These are phyloP conservation scores for Plutella xylostella DNA, from an alignment of 2,888 invertebrate species.

Conservation along the genomic window DNA sequence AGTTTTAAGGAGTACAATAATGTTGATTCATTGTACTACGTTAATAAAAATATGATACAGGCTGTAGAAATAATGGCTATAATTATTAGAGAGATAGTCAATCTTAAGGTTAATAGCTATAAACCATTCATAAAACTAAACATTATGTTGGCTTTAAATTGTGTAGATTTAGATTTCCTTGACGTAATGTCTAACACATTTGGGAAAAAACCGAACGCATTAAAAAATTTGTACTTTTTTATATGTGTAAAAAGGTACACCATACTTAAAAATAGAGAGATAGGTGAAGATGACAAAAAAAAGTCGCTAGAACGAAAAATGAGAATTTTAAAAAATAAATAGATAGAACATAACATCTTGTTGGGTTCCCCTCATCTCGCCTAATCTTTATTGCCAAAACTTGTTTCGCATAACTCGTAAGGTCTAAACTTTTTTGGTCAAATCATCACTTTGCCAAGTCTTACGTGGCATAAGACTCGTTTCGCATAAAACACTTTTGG, in stretches of 20 bases:
- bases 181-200: neutral
- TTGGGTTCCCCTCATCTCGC: too few relatives aligned
- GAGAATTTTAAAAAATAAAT: neutral
- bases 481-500: too few relatives aligned
- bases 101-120: neutral
- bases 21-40: neutral
- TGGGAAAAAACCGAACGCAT: neutral
- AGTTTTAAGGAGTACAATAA: constrained; percentile 1
- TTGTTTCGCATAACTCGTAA: too few relatives aligned
- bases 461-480: too few relatives aligned
- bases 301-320: neutral
- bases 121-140: neutral
- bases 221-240: neutral
- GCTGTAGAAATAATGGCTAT: neutral
- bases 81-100: neutral
- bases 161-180: neutral
- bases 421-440: too few relatives aligned
- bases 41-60: neutral
- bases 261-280: constrained; percentile 4
- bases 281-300: constrained; percentile 10
- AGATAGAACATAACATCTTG: neutral
- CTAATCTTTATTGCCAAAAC: too few relatives aligned
- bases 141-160: neutral
- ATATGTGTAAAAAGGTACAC: constrained; percentile 8
- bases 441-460: too few relatives aligned